Conservation (phyloP, 2,113 vertebrate species). For the Columba janthina region DNA sequence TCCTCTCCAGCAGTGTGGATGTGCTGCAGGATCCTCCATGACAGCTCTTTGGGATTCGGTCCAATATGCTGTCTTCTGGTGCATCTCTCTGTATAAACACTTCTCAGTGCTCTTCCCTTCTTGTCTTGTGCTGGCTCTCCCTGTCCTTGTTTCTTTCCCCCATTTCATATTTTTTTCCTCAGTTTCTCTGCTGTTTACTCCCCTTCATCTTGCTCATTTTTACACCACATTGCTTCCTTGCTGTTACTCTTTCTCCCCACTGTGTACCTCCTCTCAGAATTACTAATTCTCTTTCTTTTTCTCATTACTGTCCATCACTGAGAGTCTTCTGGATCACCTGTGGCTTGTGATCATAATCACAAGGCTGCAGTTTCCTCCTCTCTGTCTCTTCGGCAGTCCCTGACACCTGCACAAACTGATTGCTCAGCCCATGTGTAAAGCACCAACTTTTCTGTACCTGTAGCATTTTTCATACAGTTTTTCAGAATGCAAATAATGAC, state of each 20-base stretch:
- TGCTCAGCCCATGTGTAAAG: not conserved
- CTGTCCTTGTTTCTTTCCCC: not conserved
- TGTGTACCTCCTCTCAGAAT: not conserved
- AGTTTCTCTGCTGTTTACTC: conserved; percentile 3
- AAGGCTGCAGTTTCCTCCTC: not conserved
- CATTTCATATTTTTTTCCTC: not conserved
- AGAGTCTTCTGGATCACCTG: not conserved
- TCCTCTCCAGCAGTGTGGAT: not conserved
- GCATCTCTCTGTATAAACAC: not conserved
- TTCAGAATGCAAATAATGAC: not conserved
- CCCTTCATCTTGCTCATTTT: not conserved
- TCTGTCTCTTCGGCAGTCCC: not conserved
- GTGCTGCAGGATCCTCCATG: not conserved
- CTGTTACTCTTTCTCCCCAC: not conserved
- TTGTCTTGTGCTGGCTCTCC: not conserved
- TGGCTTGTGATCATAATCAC: not conserved
- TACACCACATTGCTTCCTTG: not conserved
- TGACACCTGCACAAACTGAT: not conserved
- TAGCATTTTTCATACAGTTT: not conserved
- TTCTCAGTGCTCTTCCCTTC: not conserved
- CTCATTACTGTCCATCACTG: conserved; percentile 4
- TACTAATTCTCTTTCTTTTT: not conserved
- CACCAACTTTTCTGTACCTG: not conserved
- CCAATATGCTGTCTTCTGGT: not conserved
- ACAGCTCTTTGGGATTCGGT: not conserved